Conservation (phyloP, 2,888 invertebrate species). For the Panopea generosa region DNA sequence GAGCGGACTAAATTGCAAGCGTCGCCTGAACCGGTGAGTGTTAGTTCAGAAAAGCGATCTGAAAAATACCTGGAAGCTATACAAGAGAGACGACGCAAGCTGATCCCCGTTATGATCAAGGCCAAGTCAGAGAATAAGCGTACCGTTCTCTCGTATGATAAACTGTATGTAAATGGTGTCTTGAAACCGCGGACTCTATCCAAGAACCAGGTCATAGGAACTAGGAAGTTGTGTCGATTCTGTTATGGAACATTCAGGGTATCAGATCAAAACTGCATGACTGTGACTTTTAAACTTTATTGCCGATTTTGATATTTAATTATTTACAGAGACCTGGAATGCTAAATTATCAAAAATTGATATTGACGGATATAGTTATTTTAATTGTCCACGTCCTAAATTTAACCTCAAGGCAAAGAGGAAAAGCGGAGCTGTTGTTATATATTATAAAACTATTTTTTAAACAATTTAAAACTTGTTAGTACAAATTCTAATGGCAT, state of each 20-base stretch:
- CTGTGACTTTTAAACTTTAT: slow-evolving; percentile 18
- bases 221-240: slow-evolving; percentile 9
- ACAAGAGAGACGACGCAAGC: too few relatives aligned
- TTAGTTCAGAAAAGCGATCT: slow-evolving; percentile 3
- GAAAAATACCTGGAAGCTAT: too few relatives aligned
- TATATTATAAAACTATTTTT: slow-evolving; percentile 20
- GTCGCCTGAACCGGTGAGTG: too few relatives aligned
- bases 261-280: slow-evolving; percentile 17
- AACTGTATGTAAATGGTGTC: too few relatives aligned
- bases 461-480: slow-evolving; percentile 16
- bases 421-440: slow-evolving; percentile 28
- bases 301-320: slow-evolving; percentile 15
- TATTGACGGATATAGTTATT: slow-evolving; percentile 23
- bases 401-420: slow-evolving; percentile 23
- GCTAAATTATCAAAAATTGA: neutral
- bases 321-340: slow-evolving; percentile 23
- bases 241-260: slow-evolving; percentile 25
- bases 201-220: slow-evolving; percentile 1
- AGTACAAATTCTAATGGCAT: slow-evolving; percentile 29
- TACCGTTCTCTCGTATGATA: too few relatives aligned
- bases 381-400: slow-evolving; percentile 28
- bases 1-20: slow-evolving; percentile 1
- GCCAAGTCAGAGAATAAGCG: too few relatives aligned
- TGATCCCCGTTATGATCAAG: too few relatives aligned
- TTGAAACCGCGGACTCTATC: slow-evolving; percentile 6